These are phyloP conservation scores for Castor canadensis DNA, from an alignment of 2,113 vertebrate species.

Conservation along the genomic window DNA sequence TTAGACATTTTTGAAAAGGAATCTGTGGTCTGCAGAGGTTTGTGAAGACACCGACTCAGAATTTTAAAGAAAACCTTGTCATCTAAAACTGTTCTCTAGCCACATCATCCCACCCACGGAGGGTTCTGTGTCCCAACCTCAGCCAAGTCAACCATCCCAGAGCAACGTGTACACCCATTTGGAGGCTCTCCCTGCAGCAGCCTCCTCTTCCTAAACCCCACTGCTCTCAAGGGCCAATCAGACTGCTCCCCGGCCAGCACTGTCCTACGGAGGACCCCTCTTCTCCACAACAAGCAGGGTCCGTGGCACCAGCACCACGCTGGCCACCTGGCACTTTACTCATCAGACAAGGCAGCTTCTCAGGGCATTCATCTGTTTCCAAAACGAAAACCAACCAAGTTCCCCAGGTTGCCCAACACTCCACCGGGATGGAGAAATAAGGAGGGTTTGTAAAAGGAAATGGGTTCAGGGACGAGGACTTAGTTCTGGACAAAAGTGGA, in stretches of 20 bases:
- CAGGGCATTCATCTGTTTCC: too few species aligned
- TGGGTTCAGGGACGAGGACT: too few species aligned
- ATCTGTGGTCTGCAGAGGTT: too few species aligned
- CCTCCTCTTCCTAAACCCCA: not conserved
- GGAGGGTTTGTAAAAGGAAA: too few species aligned
- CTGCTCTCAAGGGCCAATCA: not conserved
- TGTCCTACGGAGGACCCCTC: accelerated
- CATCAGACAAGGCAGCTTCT: too few species aligned
- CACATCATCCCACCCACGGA: too few species aligned
- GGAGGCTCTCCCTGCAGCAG: not conserved
- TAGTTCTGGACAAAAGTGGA: too few species aligned
- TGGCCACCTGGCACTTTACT: too few species aligned
- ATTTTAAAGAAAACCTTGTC: not conserved
- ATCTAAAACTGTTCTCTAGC: too few species aligned
- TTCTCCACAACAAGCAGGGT: not conserved
- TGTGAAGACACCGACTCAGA: not conserved
- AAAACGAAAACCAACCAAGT: too few species aligned
- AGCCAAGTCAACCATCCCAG: not conserved
- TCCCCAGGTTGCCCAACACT: too few species aligned
- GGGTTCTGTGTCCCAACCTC: not conserved
- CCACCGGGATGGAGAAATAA: too few species aligned
- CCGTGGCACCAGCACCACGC: not conserved
- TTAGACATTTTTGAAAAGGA: not conserved
- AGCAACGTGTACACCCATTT: not conserved
- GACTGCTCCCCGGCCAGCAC: not conserved